Evolutionary conservation across 1,140 invertebrate species (phyloP), one percentile per base, ranked within the genome.

Genomic region (Phthorimaea operculella): DNA sequence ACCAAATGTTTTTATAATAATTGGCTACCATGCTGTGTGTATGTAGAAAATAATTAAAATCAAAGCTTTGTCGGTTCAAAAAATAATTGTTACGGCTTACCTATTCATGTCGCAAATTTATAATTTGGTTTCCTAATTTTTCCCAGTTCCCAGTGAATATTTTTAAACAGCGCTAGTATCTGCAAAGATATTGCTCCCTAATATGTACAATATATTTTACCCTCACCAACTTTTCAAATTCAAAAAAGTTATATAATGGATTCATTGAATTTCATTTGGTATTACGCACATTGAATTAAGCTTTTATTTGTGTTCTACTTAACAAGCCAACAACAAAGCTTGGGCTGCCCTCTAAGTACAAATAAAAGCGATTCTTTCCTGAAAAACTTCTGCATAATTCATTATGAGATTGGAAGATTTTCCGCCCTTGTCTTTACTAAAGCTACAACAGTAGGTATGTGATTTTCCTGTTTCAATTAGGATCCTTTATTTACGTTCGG

Each of bases 161-260:
- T 28, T 28, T 28, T 2, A 28, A 28, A 6, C 6, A 4, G 21
- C 21, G 21, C 6, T 28, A 28, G 6, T 28, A 4, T 28, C 6
- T 2, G 21, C 6, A n/a, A n/a, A n/a, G 21, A 28, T 28, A 6
- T 28, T 28, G 21, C 21, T 2, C 47, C 56, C 54, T 50, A 45
- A 62, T 67, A 47, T 59, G 57, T 54, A 62, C 55, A 58, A 64
- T 64, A n/a, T 62, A 59, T 57, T 63, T 62, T 45, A 3, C 44
- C 44, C 44, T 16, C 12, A 11, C 44, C 16, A 47, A 15, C n/a
- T 14, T 16, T 17, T 15, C n/a, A n/a, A 47, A 47, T 15, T 15
- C 2, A 9, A 1, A 47, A 9, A 15, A 47, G 16, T 47, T 47
- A 14, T 16, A 47, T 47, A 47, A 14, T 16, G 44, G 8, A 15